Conservation (phyloP, 2,888 invertebrate genomes). For the Parascotia fuliginaria region DNA sequence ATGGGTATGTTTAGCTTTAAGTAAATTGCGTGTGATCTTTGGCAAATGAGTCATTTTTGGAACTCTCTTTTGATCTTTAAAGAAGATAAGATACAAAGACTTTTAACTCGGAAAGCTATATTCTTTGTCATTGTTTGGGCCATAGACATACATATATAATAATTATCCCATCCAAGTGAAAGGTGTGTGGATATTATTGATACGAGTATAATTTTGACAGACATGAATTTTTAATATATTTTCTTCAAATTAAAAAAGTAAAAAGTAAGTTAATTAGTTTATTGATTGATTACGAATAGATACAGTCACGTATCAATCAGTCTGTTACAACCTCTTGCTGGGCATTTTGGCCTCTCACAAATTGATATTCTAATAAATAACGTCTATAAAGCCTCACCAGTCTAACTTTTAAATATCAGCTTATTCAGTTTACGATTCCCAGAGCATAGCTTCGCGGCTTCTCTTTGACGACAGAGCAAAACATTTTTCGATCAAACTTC, state of each 20-base stretch:
- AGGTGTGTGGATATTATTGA: too few species aligned
- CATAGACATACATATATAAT: neutral
- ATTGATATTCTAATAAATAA: too few species aligned
- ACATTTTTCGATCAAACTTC: constrained; percentile 79
- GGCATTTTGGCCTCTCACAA: too few species aligned
- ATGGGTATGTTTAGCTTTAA: constrained; percentile 13
- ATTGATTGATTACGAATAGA: too few species aligned
- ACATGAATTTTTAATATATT: too few species aligned
- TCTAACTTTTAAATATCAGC: constrained; percentile 30
- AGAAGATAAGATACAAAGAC: constrained; percentile 6
- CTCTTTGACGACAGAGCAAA: constrained; percentile 61
- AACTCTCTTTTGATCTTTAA: constrained; percentile 4
- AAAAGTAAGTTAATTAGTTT: too few species aligned
- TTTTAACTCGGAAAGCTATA: constrained; percentile 4
- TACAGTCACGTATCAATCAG: too few species aligned
- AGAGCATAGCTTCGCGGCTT: constrained; percentile 40
- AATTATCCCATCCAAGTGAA: too few species aligned
- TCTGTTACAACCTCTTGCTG: too few species aligned
- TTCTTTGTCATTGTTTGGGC: constrained; percentile 12
- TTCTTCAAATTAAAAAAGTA: neutral
- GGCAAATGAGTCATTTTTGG: constrained; percentile 30
- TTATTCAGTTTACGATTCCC: constrained; percentile 14
- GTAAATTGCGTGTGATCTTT: constrained; percentile 26
- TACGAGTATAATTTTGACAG: too few species aligned
- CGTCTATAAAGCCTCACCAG: constrained; percentile 11